Percentiles rank a stretch among this genome's conserved stretches.
Conservation (phyloP, 2,113 vertebrate genomes). For the Reinhardtius hippoglossoides region DNA sequence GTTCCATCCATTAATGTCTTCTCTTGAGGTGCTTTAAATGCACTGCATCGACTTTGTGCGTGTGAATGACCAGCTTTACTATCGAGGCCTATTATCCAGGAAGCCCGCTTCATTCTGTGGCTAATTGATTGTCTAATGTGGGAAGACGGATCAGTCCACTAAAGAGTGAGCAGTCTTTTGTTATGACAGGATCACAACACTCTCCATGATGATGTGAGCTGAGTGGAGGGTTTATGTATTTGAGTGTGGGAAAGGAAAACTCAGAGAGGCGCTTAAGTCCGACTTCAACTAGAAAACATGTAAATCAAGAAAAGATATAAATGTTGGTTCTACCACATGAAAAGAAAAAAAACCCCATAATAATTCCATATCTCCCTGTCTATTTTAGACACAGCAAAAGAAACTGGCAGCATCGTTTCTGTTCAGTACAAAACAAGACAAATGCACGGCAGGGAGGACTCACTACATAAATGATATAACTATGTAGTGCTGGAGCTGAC, state of each 20-base stretch:
- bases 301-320: not conserved
- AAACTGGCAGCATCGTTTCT: not conserved
- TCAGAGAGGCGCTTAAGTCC: not conserved
- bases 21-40: too few relatives aligned
- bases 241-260: not conserved
- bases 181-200: conserved; percentile 32
- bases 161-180: conserved; percentile 34
- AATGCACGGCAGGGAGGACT: conserved; percentile 22
- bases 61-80: not conserved
- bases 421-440: conserved; percentile 28
- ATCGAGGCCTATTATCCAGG: conserved; percentile 3
- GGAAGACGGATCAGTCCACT: conserved; percentile 36
- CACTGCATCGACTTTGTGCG: not conserved
- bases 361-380: not conserved
- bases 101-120: conserved; percentile 26
- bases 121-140: conserved; percentile 55
- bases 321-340: not conserved
- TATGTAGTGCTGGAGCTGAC: conserved; percentile 61
- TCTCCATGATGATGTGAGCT: conserved; percentile 19
- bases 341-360: not conserved
- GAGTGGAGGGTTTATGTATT: not conserved
- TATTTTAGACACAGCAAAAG: not conserved
- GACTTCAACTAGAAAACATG: not conserved
- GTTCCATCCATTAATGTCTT: not conserved
- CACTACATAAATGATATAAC: conserved; percentile 58